Evolutionary conservation across 1,140 invertebrate genomes (phyloP).

Genomic region (Aphelenchoides besseyi): DNA sequence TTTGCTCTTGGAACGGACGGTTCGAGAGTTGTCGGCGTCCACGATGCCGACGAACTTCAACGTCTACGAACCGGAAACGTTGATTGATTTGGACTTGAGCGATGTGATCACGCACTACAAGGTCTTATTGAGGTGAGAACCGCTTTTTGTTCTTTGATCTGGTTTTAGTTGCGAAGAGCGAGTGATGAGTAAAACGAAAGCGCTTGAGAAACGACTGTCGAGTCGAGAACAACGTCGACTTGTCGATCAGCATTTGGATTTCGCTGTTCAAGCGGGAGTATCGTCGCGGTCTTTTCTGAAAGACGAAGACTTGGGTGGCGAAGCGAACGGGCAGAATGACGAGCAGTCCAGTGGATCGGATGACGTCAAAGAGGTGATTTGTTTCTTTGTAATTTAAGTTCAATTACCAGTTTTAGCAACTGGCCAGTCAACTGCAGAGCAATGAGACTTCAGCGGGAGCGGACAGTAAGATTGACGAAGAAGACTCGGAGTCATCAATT

Average conservation of each 20-base stretch:
- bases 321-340: neutral
- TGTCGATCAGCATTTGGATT: slow-evolving; percentile 44
- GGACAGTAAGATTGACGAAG: neutral
- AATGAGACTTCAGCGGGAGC: neutral
- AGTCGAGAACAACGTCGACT: slow-evolving; percentile 41
- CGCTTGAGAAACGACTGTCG: slow-evolving; percentile 9
- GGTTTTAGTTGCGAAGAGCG: slow-evolving; percentile 29
- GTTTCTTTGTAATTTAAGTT: slow-evolving; percentile 28
- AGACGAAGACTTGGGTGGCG: slow-evolving; percentile 21
- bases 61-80: neutral
- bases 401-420: slow-evolving; percentile 1
- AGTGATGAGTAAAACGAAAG: neutral
- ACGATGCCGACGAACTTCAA: neutral
- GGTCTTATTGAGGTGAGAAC: slow-evolving; percentile 33
- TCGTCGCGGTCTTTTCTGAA: slow-evolving; percentile 26
- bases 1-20: slow-evolving; percentile 18
- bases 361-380: slow-evolving; percentile 1
- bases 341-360: neutral
- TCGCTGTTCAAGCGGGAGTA: slow-evolving; percentile 32
- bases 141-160: slow-evolving; percentile 19
- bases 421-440: neutral
- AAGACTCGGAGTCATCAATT: neutral
- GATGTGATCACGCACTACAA: slow-evolving; percentile 31
- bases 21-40: neutral
- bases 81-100: slow-evolving; percentile 29